Conservation (phyloP, 2,113 vertebrate species). For the Lontra canadensis region DNA sequence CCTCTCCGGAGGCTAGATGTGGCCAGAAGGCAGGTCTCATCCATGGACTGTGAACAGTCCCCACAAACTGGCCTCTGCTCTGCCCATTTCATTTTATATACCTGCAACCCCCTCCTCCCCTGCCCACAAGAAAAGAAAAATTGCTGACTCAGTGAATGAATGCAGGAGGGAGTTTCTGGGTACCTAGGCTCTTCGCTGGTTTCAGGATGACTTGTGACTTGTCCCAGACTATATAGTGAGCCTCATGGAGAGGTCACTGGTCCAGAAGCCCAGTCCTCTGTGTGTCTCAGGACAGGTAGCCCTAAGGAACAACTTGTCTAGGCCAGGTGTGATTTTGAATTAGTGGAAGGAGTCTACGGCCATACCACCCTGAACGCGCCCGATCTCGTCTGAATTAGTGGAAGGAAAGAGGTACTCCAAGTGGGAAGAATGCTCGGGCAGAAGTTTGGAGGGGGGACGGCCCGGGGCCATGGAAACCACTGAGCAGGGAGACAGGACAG, state of each 20-base stretch:
- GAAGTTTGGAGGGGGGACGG: not conserved
- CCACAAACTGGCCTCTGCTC: not conserved
- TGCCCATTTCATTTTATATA: not conserved
- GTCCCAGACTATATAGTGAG: not conserved
- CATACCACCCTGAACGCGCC: no score
- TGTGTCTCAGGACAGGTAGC: not conserved
- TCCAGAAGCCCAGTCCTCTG: not conserved
- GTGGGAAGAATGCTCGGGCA: not conserved
- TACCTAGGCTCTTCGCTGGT: not conserved
- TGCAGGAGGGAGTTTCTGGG: not conserved
- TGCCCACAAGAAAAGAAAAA: not conserved
- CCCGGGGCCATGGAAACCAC: not conserved
- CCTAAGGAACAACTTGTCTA: not conserved
- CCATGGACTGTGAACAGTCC: not conserved
- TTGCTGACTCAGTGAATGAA: not conserved
- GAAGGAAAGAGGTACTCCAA: not conserved
- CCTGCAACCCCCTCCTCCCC: rapidly evolving
- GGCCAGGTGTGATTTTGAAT: not conserved
- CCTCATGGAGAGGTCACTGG: not conserved
- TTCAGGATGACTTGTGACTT: not conserved
- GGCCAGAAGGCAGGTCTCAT: not conserved
- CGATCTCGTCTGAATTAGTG: no score
- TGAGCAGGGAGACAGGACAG: rapidly evolving
- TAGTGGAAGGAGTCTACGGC: not conserved
- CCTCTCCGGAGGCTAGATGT: not conserved